Evolutionary conservation across 2,113 vertebrate genomes (phyloP).

Genomic region (Rhegmatorhina hoffmannsi): DNA sequence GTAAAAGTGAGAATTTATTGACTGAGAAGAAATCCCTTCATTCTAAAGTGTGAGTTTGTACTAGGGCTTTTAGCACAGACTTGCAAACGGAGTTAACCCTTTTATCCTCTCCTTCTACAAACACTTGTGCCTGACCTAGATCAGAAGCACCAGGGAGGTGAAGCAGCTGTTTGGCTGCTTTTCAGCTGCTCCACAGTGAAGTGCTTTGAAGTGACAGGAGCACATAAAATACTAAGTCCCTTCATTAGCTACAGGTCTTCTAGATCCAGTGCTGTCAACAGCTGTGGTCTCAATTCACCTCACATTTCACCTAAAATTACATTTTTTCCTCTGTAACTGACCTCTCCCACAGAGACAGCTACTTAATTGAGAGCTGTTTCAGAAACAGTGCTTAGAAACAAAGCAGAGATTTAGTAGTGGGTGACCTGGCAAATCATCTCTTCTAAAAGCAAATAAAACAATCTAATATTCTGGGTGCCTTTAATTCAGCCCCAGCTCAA

Average conservation of each 20-base stretch:
- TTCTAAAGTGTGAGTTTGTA: background rate
- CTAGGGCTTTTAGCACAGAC: background rate
- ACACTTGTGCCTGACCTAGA: background rate
- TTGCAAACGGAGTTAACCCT: background rate
- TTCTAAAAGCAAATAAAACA: background rate
- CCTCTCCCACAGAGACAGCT: background rate
- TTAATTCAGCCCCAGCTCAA: background rate
- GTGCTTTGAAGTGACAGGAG: background rate
- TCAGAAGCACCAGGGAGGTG: background rate
- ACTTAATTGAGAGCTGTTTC: background rate
- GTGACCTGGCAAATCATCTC: background rate
- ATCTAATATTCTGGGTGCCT: background rate
- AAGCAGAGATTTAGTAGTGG: background rate
- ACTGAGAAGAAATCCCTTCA: background rate
- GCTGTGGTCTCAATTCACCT: background rate
- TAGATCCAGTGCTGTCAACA: background rate
- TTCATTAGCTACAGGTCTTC: background rate
- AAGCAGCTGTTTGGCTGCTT: background rate
- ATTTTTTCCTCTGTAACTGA: background rate
- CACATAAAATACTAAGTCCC: background rate
- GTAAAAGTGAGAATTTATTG: conserved; percentile 18
- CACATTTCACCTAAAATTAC: background rate
- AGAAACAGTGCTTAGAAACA: background rate
- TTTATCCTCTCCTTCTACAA: background rate
- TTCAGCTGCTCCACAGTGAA: background rate